Conservation (phyloP, 2,113 vertebrate genomes). For the Ahaetulla prasina region DNA sequence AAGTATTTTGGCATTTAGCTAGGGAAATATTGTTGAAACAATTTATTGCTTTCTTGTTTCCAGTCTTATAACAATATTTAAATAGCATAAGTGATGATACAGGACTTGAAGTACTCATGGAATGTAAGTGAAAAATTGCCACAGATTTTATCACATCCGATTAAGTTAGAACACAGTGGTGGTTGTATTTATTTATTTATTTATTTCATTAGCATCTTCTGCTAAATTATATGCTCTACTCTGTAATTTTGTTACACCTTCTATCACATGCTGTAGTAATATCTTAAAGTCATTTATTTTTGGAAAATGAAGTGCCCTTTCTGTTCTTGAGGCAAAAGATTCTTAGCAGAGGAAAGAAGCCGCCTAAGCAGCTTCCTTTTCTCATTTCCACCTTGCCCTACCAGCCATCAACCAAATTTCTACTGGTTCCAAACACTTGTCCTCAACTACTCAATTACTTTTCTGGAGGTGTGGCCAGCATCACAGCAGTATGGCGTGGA, state of each 20-base stretch:
- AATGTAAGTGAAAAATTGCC: background rate
- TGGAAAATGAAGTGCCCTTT: background rate
- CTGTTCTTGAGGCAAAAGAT: background rate
- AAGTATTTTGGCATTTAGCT: slow-evolving; percentile 1
- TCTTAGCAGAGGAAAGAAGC: too few relatives aligned
- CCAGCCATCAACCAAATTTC: background rate
- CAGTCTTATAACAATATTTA: background rate
- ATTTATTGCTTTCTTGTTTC: slow-evolving; percentile 19
- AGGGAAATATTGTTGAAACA: slow-evolving; percentile 18
- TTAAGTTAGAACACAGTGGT: background rate
- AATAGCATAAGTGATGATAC: slow-evolving; percentile 7
- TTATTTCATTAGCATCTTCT: slow-evolving; percentile 18
- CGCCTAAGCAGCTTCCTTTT: too few relatives aligned
- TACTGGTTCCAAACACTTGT: too few relatives aligned
- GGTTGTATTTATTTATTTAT: slow-evolving; percentile 23
- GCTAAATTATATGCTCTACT: background rate
- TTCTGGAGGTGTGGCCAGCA: too few relatives aligned
- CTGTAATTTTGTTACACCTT: slow-evolving; percentile 13
- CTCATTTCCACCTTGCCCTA: background rate
- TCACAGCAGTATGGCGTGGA: too few relatives aligned
- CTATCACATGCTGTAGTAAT: slow-evolving; percentile 9
- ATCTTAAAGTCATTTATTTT: background rate
- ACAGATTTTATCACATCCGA: slow-evolving; percentile 3
- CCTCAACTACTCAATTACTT: too few relatives aligned
- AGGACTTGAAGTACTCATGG: background rate